Evolutionary conservation across 2,888 invertebrate species (phyloP), one percentile per base, ranked within the genome.

Genomic region (Byasa hedistus): DNA sequence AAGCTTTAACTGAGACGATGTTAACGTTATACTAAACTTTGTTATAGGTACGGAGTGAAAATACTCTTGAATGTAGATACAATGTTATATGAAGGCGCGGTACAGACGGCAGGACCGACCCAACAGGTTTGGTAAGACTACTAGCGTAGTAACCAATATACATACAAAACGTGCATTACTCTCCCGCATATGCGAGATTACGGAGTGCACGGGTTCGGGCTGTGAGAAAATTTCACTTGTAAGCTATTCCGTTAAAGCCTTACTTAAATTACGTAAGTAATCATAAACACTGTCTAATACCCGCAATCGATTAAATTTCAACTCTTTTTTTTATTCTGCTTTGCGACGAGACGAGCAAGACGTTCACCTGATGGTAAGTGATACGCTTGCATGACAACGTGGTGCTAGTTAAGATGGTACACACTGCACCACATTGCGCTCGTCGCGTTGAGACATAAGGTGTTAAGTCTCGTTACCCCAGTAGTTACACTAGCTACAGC

Each of bases 141-240:
- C 86, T 87, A 87, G 78, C 86, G 87, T 85, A 89, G 86, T 89
- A 86, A 89, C 89, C 87, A 89, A 89, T 87, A 89, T 89, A 87
- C 86, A 86, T 86, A 84, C 82, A 78, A 79, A 82, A 81, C 84
- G 85, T 85, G 83, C 84, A 83, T 85, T 86, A 86, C 85, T 81
- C 79, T 79, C 83, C 77, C 81, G 77, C 78, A 79, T 81, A 83
- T 84, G 80, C 81, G 79, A 85, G 85, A 85, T 87, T 86, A 85
- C 83, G 48, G 32, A 84, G 79, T 75, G 82, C 80, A 77, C 79
- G 79, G 77, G 79, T 67, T 68, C 77, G 74, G 77, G 75, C 79
- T 78, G 75, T 89, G 89, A 87, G 89, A 89, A 89, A 87, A 89
- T 89, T 89, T 89, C 89, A 86, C 88, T 85, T 82, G 79, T 78